Evolutionary conservation across 2,113 vertebrate species (phyloP).

Genomic region (Pyxicephalus adspersus): DNA sequence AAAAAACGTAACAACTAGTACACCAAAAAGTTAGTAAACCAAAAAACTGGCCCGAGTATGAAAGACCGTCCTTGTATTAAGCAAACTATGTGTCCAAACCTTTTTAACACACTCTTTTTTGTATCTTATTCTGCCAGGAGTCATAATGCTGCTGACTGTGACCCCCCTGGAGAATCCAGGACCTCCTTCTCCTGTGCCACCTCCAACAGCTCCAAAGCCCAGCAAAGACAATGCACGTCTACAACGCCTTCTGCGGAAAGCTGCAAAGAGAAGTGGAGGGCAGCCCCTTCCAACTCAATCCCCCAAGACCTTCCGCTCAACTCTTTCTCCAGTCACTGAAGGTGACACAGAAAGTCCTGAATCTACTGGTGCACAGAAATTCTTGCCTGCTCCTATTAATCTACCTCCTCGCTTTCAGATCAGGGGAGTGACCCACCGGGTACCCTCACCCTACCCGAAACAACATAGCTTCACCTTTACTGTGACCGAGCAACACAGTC

Average conservation of each 20-base stretch:
- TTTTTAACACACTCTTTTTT: not conserved
- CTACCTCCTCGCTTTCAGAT: conserved; percentile 59
- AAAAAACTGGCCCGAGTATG: too few species aligned
- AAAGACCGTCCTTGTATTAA: too few species aligned
- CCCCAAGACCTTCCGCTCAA: conserved; percentile 74
- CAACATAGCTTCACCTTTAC: conserved; percentile 65
- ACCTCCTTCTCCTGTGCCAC: conserved; percentile 67
- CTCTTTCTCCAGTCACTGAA: conserved; percentile 89
- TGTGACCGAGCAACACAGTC: conserved; percentile 60
- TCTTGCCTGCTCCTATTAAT: conserved; percentile 54
- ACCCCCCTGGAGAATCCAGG: conserved; percentile 56
- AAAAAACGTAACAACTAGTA: too few species aligned
- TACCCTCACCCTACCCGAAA: conserved; percentile 69
- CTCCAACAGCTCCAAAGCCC: conserved; percentile 87
- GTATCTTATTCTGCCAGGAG: conserved; percentile 53
- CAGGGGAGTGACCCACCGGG: conserved; percentile 62
- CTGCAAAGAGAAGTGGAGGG: conserved; percentile 73
- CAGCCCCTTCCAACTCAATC: conserved; percentile 64
- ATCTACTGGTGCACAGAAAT: conserved; percentile 61
- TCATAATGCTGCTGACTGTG: conserved; percentile 80
- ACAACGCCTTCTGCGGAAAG: conserved; percentile 86
- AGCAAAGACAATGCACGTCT: conserved; percentile 84
- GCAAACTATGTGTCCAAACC: too few species aligned
- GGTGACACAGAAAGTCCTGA: conserved; percentile 81
- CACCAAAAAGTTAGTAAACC: too few species aligned